These are phyloP conservation scores for Neodon shergylaensis DNA, from an alignment of 2,113 vertebrate genomes.

Conservation along the genomic window DNA sequence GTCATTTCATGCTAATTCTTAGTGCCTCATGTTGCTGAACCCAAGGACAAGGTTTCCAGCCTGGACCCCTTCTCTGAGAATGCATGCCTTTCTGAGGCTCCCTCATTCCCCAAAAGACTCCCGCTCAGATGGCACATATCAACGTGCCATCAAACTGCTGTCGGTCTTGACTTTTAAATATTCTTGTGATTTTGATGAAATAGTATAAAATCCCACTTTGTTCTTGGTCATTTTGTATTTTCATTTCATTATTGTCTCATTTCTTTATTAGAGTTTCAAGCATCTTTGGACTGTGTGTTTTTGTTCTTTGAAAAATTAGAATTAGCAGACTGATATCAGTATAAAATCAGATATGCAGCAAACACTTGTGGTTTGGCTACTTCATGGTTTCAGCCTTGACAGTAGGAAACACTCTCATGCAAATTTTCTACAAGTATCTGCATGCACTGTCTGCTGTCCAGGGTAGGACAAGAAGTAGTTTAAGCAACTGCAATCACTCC, in stretches of 20 bases:
- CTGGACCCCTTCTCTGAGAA: not conserved
- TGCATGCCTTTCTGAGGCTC: not conserved
- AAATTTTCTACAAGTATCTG: not conserved
- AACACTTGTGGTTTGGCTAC: not conserved
- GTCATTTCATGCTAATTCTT: not conserved
- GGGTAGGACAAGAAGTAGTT: not conserved
- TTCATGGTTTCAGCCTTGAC: not conserved
- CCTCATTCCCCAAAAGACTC: not conserved
- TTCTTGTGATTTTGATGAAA: conserved; percentile 42
- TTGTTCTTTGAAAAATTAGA: not conserved
- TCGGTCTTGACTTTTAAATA: not conserved
- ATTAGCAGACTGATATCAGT: not conserved
- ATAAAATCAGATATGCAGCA: not conserved
- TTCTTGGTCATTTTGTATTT: not conserved
- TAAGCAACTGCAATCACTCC: not conserved
- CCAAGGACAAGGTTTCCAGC: not conserved
- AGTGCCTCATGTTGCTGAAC: not conserved
- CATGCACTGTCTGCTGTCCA: not conserved
- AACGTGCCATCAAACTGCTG: not conserved
- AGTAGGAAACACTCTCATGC: not conserved
- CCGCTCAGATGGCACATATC: not conserved
- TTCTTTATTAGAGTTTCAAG: conserved; percentile 17
- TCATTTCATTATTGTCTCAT: conserved; percentile 24
- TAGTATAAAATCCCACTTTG: not conserved
- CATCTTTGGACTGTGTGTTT: not conserved